Percentiles rank a stretch among this genome's conserved stretches.
phyloP scores from a whole-genome alignment of 2,113 vertebrate genomes.

The Andinoacara biseriatus region DNA sequence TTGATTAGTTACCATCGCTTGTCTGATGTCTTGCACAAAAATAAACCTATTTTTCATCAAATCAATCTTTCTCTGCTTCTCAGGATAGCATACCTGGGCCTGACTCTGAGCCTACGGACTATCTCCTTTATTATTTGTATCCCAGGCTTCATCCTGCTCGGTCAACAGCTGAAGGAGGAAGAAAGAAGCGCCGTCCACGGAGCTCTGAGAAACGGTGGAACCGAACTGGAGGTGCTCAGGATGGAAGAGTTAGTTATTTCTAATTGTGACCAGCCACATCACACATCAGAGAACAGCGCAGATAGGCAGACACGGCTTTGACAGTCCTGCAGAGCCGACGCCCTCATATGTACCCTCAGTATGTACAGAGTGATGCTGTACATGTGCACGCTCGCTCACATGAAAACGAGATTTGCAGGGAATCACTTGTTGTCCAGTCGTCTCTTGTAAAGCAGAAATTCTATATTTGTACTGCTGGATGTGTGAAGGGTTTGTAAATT shows the following conservation, averaged over 20 bases:
- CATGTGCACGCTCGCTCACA: slow-evolving; percentile 18
- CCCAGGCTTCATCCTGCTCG: slow-evolving; percentile 83
- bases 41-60: not conserved
- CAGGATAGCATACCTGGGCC: slow-evolving; percentile 89
- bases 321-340: slow-evolving; percentile 26
- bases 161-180: slow-evolving; percentile 76
- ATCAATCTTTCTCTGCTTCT: not conserved
- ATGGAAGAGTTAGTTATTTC: slow-evolving; percentile 79
- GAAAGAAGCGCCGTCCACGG: slow-evolving; percentile 57
- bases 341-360: not conserved
- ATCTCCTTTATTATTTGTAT: slow-evolving; percentile 85
- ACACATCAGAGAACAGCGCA: slow-evolving; percentile 76
- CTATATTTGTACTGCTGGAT: slow-evolving; percentile 73
- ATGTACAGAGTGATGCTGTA: slow-evolving; percentile 20
- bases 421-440: slow-evolving; percentile 56
- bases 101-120: slow-evolving; percentile 85
- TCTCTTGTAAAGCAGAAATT: slow-evolving; percentile 61
- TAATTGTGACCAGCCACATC: slow-evolving; percentile 74
- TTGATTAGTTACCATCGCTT: not conserved
- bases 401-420: slow-evolving; percentile 62
- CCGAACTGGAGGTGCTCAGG: slow-evolving; percentile 74
- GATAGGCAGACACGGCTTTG: slow-evolving; percentile 88
- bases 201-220: slow-evolving; percentile 71
- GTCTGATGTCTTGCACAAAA: not conserved
- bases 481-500: slow-evolving; percentile 61